Percentiles rank a stretch among this genome's conserved stretches.
Evolutionary conservation across 2,888 invertebrate genomes (phyloP).

Genomic region (Calameuta idolon): DNA sequence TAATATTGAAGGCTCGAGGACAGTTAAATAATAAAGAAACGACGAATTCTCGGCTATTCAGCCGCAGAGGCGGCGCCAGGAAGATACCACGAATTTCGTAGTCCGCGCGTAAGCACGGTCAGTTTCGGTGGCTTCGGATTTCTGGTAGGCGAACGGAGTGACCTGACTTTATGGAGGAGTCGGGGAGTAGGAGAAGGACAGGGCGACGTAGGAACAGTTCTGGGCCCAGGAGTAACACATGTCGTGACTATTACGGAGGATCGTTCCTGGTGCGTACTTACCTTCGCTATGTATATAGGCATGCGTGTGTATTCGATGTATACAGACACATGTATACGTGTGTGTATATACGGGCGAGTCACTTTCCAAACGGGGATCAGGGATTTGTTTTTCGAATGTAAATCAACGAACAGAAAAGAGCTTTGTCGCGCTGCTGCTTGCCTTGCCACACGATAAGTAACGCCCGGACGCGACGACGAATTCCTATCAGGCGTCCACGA

Average conservation of each 20-base stretch:
- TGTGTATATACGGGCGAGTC: background rate
- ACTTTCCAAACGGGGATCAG: conserved; percentile 1
- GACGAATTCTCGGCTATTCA: background rate
- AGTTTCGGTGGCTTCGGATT: background rate
- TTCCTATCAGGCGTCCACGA: background rate
- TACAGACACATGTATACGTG: background rate
- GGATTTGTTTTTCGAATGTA: conserved; percentile 9
- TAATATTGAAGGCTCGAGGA: background rate
- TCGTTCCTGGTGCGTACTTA: background rate
- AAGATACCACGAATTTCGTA: background rate
- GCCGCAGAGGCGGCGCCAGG: background rate
- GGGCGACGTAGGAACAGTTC: background rate
- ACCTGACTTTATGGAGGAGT: background rate
- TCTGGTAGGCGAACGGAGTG: too few relatives aligned
- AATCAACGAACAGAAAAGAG: background rate
- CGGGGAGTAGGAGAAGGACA: background rate
- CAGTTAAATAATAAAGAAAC: background rate
- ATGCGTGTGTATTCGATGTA: background rate
- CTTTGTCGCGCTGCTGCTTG: background rate
- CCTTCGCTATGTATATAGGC: background rate
- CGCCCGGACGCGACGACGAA: background rate
- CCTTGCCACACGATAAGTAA: background rate
- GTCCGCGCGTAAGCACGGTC: background rate
- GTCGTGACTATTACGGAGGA: background rate
- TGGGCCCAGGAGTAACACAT: background rate